These are phyloP conservation scores for Mungos mungo DNA, from an alignment of 2,113 vertebrate genomes.

Conservation along the genomic window DNA sequence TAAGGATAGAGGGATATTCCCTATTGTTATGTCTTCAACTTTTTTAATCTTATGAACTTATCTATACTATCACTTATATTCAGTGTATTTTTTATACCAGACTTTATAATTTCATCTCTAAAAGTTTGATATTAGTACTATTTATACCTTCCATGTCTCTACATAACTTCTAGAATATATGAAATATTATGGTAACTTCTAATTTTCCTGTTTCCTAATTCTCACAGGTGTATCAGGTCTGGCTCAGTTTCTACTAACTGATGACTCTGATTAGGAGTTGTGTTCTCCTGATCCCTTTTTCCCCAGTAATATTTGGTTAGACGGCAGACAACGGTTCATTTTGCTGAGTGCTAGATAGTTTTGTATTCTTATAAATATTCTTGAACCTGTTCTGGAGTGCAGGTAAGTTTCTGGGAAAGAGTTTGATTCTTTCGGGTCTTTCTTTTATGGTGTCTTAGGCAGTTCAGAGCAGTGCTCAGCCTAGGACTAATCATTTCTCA, in stretches of 20 bases:
- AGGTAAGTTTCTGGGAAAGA: background rate
- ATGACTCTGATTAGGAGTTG: background rate
- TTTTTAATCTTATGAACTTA: background rate
- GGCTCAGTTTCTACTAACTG: background rate
- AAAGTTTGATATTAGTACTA: background rate
- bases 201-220: background rate
- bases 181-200: background rate
- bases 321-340: background rate
- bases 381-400: background rate
- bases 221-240: background rate
- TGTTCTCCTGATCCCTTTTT: background rate
- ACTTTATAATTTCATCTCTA: background rate
- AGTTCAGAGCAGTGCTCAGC: background rate
- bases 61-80: background rate
- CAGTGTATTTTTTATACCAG: background rate
- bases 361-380: background rate
- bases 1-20: background rate
- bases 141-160: background rate
- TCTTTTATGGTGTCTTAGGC: background rate
- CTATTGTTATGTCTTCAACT: background rate
- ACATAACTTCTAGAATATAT: background rate
- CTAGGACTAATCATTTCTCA: background rate
- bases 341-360: background rate
- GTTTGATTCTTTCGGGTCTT: background rate
- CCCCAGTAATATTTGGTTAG: background rate